Conservation (phyloP, 1,140 invertebrate species). For the Asobara japonica region DNA sequence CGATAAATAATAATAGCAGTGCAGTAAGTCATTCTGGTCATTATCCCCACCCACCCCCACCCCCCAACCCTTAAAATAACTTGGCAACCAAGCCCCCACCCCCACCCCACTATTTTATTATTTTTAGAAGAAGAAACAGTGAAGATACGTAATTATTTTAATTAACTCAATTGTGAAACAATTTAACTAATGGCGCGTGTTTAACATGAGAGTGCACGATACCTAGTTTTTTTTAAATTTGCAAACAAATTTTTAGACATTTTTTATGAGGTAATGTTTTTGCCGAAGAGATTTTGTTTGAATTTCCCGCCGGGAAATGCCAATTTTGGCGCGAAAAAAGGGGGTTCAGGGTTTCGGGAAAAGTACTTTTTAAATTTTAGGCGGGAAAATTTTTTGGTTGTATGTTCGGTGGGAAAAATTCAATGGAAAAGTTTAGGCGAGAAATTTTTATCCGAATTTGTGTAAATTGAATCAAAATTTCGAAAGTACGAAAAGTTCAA, state of each 20-base stretch:
- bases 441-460: no score
- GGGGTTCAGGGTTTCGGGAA: no score
- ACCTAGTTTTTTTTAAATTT: constrained; percentile 28
- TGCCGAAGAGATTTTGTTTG: background rate
- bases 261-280: constrained; percentile 22
- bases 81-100: constrained; percentile 9
- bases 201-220: constrained; percentile 58
- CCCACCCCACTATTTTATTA: constrained; percentile 35
- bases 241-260: background rate
- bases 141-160: constrained; percentile 48
- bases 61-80: constrained; percentile 32
- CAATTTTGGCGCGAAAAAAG: no score
- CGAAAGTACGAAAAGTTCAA: no score
- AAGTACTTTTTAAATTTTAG: no score
- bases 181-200: constrained; percentile 41
- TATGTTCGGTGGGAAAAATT: no score
- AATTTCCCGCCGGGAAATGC: no score
- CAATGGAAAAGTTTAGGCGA: no score
- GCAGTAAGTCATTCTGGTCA: constrained; percentile 33
- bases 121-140: constrained; percentile 35
- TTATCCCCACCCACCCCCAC: constrained; percentile 45
- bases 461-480: no score
- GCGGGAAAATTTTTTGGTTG: no score
- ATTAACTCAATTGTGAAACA: constrained; percentile 37
- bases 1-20: constrained; percentile 9